These are phyloP conservation scores for Sinosuthora webbiana DNA, from an alignment of 2,113 vertebrate genomes.

Conservation along the genomic window DNA sequence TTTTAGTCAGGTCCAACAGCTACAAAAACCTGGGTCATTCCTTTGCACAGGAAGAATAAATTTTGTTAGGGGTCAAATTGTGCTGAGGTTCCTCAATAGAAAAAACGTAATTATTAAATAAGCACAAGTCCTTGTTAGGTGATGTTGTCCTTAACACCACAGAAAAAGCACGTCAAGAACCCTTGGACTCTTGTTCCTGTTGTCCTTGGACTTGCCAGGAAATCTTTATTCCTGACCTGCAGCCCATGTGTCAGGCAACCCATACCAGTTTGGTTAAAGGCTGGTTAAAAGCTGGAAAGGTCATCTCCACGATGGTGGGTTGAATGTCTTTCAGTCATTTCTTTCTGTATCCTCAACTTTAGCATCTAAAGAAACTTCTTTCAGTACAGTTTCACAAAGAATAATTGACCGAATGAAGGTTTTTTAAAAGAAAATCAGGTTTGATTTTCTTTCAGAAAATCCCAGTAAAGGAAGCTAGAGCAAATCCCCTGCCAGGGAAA, in stretches of 20 bases:
- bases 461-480: background rate
- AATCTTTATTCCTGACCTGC: background rate
- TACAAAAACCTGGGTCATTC: background rate
- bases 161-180: background rate
- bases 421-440: background rate
- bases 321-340: background rate
- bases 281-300: background rate
- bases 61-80: background rate
- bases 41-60: background rate
- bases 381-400: background rate
- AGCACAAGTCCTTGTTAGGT: background rate
- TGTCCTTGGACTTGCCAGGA: background rate
- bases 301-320: fast-evolving
- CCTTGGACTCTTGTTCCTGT: background rate
- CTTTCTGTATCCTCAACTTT: background rate
- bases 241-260: background rate
- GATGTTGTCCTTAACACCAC: background rate
- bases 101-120: background rate
- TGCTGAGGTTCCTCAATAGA: background rate
- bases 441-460: background rate
- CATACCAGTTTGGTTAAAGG: background rate
- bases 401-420: background rate
- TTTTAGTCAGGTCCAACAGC: background rate
- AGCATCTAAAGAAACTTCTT: background rate
- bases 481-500: background rate